Percentiles rank a stretch among this genome's conserved stretches.
Evolutionary conservation across 1,140 invertebrate species (phyloP).

Genomic region (Papilio machaon): DNA sequence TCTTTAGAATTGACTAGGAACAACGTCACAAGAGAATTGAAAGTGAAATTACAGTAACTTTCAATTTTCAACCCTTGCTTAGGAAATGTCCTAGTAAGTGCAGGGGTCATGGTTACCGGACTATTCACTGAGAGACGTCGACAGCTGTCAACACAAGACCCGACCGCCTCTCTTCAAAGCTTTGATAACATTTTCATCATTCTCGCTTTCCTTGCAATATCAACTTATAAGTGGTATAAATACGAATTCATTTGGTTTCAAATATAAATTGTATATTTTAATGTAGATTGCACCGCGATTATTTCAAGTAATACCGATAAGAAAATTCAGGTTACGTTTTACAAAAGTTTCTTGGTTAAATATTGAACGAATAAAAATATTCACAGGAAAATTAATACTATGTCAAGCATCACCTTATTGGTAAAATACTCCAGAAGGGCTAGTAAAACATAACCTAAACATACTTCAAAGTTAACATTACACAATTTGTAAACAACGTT

Average conservation of each 20-base stretch:
- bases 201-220: slow-evolving; percentile 21
- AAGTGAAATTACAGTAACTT: not conserved
- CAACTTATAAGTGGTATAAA: not conserved
- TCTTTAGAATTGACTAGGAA: not conserved
- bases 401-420: no score
- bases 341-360: not conserved
- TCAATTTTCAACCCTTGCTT: not conserved
- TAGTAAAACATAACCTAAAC: no score
- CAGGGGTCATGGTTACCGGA: not conserved
- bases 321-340: not conserved
- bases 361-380: not conserved
- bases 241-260: not conserved
- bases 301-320: not conserved
- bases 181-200: slow-evolving; percentile 11
- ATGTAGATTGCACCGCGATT: not conserved
- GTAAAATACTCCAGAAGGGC: no score
- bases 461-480: slow-evolving; percentile 1
- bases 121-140: slow-evolving; percentile 12
- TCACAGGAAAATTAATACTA: no score
- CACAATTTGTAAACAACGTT: slow-evolving; percentile 15
- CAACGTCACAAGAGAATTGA: not conserved
- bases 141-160: slow-evolving; percentile 16
- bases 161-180: not conserved
- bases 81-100: not conserved
- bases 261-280: not conserved